A percentile compares a stretch with the other conserved stretches of the same genome.
Evolutionary conservation across 1,140 invertebrate species (phyloP).

Genomic region (Chironomus striatipennis): DNA sequence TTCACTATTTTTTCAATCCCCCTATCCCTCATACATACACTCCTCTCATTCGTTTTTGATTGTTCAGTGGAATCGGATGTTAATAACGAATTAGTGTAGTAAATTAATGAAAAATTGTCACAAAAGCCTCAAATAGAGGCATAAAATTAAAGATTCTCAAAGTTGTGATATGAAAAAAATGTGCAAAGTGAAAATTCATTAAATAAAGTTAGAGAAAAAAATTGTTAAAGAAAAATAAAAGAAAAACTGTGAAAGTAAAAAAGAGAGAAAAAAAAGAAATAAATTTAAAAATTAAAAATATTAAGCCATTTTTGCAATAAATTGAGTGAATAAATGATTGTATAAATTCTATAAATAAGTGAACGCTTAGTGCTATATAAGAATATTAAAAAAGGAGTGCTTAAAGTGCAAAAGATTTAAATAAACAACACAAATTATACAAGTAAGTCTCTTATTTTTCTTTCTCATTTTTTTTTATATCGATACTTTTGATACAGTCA

Average conservation of each 20-base stretch:
- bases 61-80: neutral
- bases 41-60: neutral
- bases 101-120: constrained; percentile 6
- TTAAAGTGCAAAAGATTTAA: neutral
- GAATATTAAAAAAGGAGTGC: neutral
- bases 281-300: neutral
- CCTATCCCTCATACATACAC: too few species aligned
- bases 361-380: neutral
- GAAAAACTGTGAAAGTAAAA: constrained; percentile 7
- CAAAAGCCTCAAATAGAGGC: neutral
- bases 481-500: neutral
- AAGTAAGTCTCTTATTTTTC: constrained; percentile 5
- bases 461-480: constrained; percentile 7
- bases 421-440: neutral
- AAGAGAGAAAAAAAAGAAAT: neutral
- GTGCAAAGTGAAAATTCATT: constrained; percentile 5
- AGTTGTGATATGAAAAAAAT: neutral
- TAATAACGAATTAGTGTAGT: neutral
- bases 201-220: neutral
- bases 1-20: too few species aligned
- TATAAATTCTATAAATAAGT: neutral
- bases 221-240: neutral
- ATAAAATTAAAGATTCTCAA: neutral
- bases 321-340: neutral
- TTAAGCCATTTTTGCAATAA: neutral